Percentiles rank a stretch among this genome's conserved stretches.
Evolutionary conservation across 2,113 vertebrate genomes (phyloP).

Genomic region (Lamprotornis superbus): DNA sequence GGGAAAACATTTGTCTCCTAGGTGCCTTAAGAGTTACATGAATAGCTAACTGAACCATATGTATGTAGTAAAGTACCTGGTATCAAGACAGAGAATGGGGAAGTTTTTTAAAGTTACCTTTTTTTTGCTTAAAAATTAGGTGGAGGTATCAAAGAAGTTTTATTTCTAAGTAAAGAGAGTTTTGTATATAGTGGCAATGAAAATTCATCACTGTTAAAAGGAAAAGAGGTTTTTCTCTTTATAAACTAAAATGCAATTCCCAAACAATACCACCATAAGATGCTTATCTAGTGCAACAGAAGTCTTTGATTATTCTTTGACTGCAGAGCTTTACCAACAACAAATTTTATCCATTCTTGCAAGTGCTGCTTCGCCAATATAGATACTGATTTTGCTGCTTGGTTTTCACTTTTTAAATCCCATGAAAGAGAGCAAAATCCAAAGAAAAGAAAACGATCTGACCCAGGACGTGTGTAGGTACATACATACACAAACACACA

Average conservation of each 20-base stretch:
- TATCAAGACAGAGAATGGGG: neutral
- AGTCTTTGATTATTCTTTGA: neutral
- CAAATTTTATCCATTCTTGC: neutral
- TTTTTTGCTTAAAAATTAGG: neutral
- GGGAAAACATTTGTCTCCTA: neutral
- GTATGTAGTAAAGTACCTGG: neutral
- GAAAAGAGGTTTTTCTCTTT: neutral
- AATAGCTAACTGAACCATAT: neutral
- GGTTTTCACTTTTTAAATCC: neutral
- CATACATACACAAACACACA: too few species aligned
- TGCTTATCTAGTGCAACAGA: neutral
- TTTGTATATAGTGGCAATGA: neutral
- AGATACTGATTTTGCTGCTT: neutral
- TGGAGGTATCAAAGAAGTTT: neutral
- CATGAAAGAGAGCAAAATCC: neutral
- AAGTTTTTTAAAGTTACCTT: neutral
- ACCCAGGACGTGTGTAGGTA: neutral
- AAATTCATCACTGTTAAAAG: neutral
- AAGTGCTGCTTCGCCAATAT: neutral
- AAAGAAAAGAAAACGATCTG: neutral
- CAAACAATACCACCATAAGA: fast-evolving
- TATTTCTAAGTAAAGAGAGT: neutral
- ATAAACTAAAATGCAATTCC: neutral
- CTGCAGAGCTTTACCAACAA: neutral
- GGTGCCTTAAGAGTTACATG: neutral